phyloP scores from a whole-genome alignment of 2,888 invertebrate genomes.

The Volucella bombylans region DNA sequence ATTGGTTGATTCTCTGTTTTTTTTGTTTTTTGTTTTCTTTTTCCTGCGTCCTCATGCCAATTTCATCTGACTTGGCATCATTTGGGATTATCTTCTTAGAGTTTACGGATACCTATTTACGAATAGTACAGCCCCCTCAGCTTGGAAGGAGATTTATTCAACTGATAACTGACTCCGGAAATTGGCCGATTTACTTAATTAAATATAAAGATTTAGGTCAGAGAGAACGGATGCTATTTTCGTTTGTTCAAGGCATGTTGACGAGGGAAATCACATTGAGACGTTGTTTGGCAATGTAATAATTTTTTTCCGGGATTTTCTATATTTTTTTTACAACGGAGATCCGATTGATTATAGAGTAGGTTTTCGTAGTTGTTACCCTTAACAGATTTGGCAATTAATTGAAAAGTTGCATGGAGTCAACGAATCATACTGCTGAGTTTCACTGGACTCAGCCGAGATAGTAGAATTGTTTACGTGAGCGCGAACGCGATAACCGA shows the following conservation, averaged over 20 bases:
- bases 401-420: not conserved
- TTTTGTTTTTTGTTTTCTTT: not conserved
- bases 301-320: too few species aligned
- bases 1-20: not conserved
- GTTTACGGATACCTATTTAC: slow-evolving; percentile 23
- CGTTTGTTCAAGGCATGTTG: slow-evolving; percentile 10
- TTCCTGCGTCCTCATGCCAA: not conserved
- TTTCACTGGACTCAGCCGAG: not conserved
- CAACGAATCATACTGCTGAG: not conserved
- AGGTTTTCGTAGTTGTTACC: not conserved
- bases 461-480: too few species aligned
- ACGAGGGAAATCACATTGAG: not conserved
- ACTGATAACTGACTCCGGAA: slow-evolving; percentile 55
- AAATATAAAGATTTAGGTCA: slow-evolving; percentile 60
- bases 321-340: too few species aligned
- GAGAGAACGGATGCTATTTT: slow-evolving; percentile 2
- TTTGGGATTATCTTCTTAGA: slow-evolving; percentile 6
- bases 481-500: too few species aligned
- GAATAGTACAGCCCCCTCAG: not conserved
- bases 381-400: not conserved
- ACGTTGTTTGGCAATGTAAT: too few species aligned
- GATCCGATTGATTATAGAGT: too few species aligned
- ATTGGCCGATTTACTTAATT: slow-evolving; percentile 61
- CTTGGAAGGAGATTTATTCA: slow-evolving; percentile 32
- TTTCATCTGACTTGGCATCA: slow-evolving; percentile 1